Percentiles rank a stretch among this genome's conserved stretches.
These are phyloP conservation scores for Xanthorhoe designata DNA, from an alignment of 2,888 invertebrate genomes.

Conservation along the genomic window DNA sequence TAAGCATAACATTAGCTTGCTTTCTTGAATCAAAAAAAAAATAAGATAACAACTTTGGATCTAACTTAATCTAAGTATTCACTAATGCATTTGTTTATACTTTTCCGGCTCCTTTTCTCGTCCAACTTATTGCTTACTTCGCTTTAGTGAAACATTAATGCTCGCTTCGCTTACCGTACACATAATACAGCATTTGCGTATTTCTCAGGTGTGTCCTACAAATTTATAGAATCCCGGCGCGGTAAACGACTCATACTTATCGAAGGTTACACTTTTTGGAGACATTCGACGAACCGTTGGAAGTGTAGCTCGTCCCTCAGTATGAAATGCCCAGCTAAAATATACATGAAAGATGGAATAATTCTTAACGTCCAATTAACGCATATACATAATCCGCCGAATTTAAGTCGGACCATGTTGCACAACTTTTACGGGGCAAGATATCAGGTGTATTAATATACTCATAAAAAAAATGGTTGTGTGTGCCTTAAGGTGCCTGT, in stretches of 20 bases:
- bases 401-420: background rate
- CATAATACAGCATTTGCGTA: background rate
- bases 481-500: too few relatives aligned
- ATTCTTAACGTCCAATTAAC: constrained; percentile 24
- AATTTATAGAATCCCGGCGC: constrained; percentile 24
- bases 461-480: too few relatives aligned
- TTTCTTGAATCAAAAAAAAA: too few relatives aligned
- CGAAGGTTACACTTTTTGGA: constrained; percentile 41
- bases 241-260: constrained; percentile 31
- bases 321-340: constrained; percentile 32
- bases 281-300: constrained; percentile 36
- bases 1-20: too few relatives aligned
- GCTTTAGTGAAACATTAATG: background rate
- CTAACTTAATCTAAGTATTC: too few relatives aligned
- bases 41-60: too few relatives aligned
- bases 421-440: background rate
- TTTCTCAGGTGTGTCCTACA: constrained; percentile 23
- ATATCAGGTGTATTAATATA: too few relatives aligned
- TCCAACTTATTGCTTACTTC: background rate
- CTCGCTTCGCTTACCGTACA: background rate
- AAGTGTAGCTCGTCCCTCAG: constrained; percentile 36
- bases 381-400: constrained; percentile 38
- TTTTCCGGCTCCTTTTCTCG: background rate
- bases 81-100: background rate
- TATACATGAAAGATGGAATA: constrained; percentile 24